Evolutionary conservation across 2,797 vertebrate genomes (phyloP).

Genomic region (Acropternis orthonyx): DNA sequence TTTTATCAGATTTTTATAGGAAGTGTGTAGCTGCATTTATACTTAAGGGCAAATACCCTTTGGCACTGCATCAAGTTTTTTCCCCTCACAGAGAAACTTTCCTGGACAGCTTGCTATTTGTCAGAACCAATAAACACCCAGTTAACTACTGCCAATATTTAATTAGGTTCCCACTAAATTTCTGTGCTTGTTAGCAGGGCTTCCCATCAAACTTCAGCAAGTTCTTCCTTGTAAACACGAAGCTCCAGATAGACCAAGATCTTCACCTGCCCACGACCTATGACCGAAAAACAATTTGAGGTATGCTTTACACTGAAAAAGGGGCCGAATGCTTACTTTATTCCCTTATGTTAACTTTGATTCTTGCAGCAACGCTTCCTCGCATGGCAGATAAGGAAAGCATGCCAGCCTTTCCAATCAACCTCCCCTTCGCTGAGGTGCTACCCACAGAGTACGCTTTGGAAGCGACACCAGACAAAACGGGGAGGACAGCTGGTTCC

Average conservation of each 20-base stretch:
- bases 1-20: background rate
- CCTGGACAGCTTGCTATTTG: background rate
- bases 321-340: background rate
- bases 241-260: background rate
- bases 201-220: constrained; percentile 29
- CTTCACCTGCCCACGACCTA: background rate
- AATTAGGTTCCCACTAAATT: background rate
- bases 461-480: background rate
- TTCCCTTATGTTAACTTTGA: background rate
- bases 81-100: background rate
- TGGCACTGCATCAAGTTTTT: background rate
- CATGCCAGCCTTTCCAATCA: background rate
- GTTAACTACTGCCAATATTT: background rate
- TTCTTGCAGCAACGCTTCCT: background rate
- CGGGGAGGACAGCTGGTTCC: background rate
- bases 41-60: background rate
- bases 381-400: background rate
- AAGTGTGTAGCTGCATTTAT: background rate
- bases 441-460: background rate
- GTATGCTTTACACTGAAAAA: background rate
- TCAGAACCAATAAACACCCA: constrained; percentile 9
- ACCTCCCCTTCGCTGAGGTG: background rate
- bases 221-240: constrained; percentile 1
- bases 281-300: background rate
- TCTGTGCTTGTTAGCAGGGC: background rate